Evolutionary conservation across 1,140 invertebrate genomes (phyloP).

Genomic region (Lysiphlebus fabarum): DNA sequence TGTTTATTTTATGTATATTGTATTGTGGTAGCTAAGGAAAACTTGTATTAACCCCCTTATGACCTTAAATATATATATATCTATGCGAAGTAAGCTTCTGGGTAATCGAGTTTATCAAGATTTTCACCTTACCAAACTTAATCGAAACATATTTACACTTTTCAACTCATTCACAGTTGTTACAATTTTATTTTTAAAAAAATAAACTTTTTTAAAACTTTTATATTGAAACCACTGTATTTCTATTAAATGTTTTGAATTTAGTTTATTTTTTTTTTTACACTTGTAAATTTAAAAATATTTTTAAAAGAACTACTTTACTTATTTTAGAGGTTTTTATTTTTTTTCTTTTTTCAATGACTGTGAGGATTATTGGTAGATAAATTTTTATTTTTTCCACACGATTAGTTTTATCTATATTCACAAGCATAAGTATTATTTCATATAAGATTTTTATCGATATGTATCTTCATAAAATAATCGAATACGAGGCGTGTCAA

Average conservation of each 20-base stretch:
- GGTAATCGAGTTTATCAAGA: conserved; percentile 34
- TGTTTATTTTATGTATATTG: background rate
- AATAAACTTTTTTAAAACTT: background rate
- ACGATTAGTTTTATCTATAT: no score
- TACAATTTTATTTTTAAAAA: conserved; percentile 15
- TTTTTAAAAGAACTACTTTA: no score
- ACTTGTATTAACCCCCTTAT: conserved; percentile 28
- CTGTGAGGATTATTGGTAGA: no score
- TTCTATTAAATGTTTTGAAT: background rate
- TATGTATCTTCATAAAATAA: no score
- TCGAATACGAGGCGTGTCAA: no score
- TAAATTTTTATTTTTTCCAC: no score
- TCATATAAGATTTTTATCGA: no score
- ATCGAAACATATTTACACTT: conserved; percentile 27
- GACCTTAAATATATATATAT: background rate
- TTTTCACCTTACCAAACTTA: conserved; percentile 26
- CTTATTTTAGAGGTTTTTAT: no score
- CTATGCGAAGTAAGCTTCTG: conserved; percentile 3
- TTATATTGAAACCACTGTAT: background rate
- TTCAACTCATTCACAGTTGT: conserved; percentile 22
- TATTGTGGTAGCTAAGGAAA: conserved; percentile 11
- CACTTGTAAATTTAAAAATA: no score
- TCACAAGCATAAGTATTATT: no score
- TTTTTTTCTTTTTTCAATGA: no score
- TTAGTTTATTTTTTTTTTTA: background rate